phyloP scores from a whole-genome alignment of 1,140 invertebrate species.

The Caenorhabditis tropicalis region DNA sequence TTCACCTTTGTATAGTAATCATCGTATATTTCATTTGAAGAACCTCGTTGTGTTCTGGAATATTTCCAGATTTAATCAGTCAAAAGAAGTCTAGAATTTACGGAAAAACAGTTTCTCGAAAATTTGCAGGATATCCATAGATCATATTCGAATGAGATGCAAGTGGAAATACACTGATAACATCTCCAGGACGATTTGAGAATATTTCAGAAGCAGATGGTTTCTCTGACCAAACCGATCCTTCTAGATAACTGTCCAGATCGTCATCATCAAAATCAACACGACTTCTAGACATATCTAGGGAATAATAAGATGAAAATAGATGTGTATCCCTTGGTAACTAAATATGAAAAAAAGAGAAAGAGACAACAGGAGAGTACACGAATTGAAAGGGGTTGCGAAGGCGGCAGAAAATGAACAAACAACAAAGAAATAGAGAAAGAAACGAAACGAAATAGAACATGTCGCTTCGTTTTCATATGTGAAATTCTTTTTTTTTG shows the following conservation, averaged over 20 bases:
- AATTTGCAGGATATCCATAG: conserved; percentile 27
- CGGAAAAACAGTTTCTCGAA: conserved; percentile 22
- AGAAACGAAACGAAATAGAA: conserved; percentile 35
- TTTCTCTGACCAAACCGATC: conserved; percentile 42
- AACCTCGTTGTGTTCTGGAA: conserved; percentile 21
- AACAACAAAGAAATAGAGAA: conserved; percentile 41
- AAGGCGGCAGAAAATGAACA: background rate
- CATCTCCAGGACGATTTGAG: conserved; percentile 9
- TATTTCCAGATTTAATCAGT: background rate
- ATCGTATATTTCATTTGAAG: background rate
- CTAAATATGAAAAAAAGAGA: background rate
- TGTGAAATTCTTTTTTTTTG: conserved; percentile 23
- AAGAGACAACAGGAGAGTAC: background rate
- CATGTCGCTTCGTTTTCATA: conserved; percentile 31
- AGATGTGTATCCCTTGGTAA: background rate
- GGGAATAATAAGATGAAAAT: background rate
- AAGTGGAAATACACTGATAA: conserved; percentile 32
- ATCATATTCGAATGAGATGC: conserved; percentile 44
- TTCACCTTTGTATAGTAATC: conserved; percentile 26
- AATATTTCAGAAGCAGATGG: conserved; percentile 40
- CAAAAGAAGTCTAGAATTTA: background rate
- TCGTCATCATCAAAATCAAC: conserved; percentile 37
- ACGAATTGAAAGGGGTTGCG: background rate
- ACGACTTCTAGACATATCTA: background rate
- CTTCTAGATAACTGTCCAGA: conserved; percentile 33